A percentile compares a stretch with the other conserved stretches of the same genome.
phyloP scores from a whole-genome alignment of 2,113 vertebrate genomes.

The Trematocara macrostoma region DNA sequence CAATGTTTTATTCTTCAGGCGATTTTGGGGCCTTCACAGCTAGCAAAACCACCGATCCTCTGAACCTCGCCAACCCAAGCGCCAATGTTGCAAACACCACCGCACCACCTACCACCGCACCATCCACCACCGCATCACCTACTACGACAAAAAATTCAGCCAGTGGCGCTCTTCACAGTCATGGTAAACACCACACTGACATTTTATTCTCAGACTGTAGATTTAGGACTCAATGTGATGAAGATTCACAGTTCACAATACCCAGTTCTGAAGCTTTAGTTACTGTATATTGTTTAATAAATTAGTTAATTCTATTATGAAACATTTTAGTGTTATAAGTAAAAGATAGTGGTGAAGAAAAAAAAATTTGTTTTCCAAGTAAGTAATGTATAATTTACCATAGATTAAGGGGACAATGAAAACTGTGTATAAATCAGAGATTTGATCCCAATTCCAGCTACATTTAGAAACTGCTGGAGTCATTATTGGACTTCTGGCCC shows the following conservation, averaged over 20 bases:
- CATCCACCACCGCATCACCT: not conserved
- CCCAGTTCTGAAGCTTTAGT: not conserved
- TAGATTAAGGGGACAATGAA: not conserved
- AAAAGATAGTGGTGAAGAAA: not conserved
- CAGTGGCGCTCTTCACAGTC: not conserved
- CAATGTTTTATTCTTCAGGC: not conserved
- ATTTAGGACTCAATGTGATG: not conserved
- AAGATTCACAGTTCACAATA: not conserved
- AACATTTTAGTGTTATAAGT: not conserved
- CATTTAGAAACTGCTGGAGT: not conserved
- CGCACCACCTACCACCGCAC: not conserved
- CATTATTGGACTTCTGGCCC: not conserved
- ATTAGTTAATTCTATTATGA: not conserved
- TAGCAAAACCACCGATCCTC: fast-evolving
- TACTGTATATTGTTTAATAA: not conserved
- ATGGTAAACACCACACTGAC: not conserved
- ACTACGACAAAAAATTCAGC: not conserved
- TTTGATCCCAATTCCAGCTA: not conserved
- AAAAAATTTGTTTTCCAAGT: fast-evolving
- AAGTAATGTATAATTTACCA: not conserved
- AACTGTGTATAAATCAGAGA: not conserved
- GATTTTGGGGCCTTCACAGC: fast-evolving
- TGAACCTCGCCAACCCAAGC: not conserved
- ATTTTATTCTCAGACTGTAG: not conserved
- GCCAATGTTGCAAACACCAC: fast-evolving